Base-by-base conservation (phyloP, 2,797 vertebrate species). In the Oceanodroma leucorhoa region DNA sequence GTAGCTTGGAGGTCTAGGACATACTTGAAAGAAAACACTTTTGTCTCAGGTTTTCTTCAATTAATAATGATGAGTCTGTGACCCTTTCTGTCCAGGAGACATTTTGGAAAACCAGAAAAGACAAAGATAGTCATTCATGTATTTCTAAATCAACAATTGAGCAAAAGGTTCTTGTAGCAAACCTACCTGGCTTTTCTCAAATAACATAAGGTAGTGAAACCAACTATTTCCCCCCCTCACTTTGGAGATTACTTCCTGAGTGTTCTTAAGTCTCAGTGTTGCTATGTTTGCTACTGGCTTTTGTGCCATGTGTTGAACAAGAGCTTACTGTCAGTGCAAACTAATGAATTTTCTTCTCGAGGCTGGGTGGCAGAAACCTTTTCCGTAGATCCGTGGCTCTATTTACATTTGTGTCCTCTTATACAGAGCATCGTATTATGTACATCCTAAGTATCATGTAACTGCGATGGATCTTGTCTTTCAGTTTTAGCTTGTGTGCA, bases 261-360 rank as follows among this genome's bases (percentile, higher is more conserved):
- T 55, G 32, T 27, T 87, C 60, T 48, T 85, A 64, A 67, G 65
- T 65, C 55, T 54, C 1, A 1, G 12, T 66, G 36, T 81, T 91
- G 65, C 76, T 75, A 1, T 90, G 85, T 94, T 95, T 95, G 89
- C 73, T 79, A 1, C 82, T 57, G 87, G 71, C 78, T 93, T 94
- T 93, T 94, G 85, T 91, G 73, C 73, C 32, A 34, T 65, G 58
- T 90, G 70, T 89, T 89, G 91, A 91, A 90, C 87, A 94, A 90
- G 87, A 95, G 80, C 79, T 85, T 94, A 81, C 77, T 87, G 80
- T 94, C 77, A 86, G 58, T 64, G 73, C 80, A 94, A 84, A 90
- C 70, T 89, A 91, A 92, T 72, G 72, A 76, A 95, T 93, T 95
- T 94, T 94, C 46, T 83, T 57, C 51, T 91, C 0, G 0, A 58